phyloP scores from a whole-genome alignment of 2,888 invertebrate species.

The Harpagoxenus sublaevis region DNA sequence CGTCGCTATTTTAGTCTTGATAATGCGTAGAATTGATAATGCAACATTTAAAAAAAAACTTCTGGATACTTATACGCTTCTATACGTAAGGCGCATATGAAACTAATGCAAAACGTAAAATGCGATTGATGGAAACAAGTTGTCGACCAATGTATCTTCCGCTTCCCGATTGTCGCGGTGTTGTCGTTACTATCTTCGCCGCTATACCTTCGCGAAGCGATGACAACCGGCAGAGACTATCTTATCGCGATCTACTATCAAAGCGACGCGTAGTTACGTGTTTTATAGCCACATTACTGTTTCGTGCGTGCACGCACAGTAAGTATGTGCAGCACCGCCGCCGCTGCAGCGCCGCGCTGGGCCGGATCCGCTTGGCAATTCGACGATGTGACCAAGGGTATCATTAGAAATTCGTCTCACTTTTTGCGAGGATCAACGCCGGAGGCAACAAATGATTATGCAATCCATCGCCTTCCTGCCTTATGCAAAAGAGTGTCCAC shows the following conservation, averaged over 20 bases:
- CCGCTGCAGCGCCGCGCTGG: constrained; percentile 12
- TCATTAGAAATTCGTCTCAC: constrained; percentile 72
- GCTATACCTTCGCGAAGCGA: constrained; percentile 60
- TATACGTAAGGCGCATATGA: neutral
- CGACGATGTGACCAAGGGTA: constrained; percentile 26
- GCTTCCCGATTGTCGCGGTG: constrained; percentile 9
- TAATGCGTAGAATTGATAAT: neutral
- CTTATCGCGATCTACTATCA: constrained; percentile 73
- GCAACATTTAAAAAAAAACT: neutral
- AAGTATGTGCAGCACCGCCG: constrained; percentile 20
- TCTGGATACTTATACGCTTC: neutral
- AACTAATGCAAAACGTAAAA: neutral
- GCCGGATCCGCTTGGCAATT: constrained; percentile 28
- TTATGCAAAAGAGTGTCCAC: constrained; percentile 60
- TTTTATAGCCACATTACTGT: constrained; percentile 59
- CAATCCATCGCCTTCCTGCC: constrained; percentile 50
- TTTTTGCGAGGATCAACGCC: constrained; percentile 58
- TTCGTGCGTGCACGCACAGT: constrained; percentile 11
- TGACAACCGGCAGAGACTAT: constrained; percentile 71
- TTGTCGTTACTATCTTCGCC: constrained; percentile 26
- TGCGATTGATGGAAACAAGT: constrained; percentile 41
- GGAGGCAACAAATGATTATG: constrained; percentile 49
- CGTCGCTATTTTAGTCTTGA: neutral
- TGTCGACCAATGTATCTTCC: constrained; percentile 40
- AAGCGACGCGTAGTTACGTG: constrained; percentile 60